These are phyloP conservation scores for Oligia fasciuncula DNA, from an alignment of 2,888 invertebrate species.

Conservation along the genomic window DNA sequence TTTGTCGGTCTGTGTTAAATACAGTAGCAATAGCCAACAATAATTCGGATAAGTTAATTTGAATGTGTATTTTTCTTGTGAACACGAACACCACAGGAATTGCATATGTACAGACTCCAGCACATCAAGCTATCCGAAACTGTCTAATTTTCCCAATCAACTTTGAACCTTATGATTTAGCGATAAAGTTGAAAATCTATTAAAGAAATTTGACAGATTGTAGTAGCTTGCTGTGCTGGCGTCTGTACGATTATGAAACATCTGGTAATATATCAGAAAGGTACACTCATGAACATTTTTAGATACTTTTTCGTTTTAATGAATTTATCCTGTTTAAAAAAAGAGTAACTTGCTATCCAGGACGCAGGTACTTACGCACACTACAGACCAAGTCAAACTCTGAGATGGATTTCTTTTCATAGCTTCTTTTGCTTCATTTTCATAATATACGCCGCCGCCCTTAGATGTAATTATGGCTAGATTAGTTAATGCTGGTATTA, in stretches of 20 bases:
- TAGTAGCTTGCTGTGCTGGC: no score
- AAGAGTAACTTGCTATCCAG: constrained; percentile 14
- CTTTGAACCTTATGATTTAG: no score
- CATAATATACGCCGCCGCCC: neutral
- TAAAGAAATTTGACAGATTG: no score
- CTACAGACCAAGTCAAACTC: constrained; percentile 16
- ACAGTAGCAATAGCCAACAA: neutral
- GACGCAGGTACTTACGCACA: constrained; percentile 15
- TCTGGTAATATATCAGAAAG: neutral
- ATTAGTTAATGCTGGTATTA: neutral
- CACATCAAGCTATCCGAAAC: no score
- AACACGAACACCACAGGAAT: no score
- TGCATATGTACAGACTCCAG: no score
- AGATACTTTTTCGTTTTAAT: neutral
- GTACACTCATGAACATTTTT: neutral
- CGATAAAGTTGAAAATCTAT: no score
- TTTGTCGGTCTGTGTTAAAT: neutral
- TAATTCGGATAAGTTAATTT: neutral
- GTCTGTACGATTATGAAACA: neutral
- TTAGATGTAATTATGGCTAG: constrained; percentile 18
- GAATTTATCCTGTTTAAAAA: neutral
- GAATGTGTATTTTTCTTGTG: neutral
- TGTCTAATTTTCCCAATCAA: no score
- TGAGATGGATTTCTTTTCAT: constrained; percentile 4
- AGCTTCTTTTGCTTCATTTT: constrained; percentile 14